Conservation (phyloP, 2,797 vertebrate species). For the Lophotriccus pileatus region DNA sequence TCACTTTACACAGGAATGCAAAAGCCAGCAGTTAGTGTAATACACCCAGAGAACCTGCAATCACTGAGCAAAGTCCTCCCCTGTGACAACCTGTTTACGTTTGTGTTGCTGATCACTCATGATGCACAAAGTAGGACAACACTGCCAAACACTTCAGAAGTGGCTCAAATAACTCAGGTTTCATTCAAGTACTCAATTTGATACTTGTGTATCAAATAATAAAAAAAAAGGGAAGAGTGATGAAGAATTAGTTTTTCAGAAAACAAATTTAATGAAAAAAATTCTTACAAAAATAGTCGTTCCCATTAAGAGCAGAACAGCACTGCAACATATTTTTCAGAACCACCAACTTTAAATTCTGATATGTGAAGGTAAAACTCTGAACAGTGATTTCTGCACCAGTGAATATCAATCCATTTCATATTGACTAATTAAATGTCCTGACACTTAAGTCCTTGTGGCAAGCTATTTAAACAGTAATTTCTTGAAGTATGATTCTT, state of each 20-base stretch:
- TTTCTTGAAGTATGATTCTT: slow-evolving; percentile 7
- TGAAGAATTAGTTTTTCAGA: not conserved
- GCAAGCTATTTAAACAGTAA: slow-evolving; percentile 34
- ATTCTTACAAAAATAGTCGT: not conserved
- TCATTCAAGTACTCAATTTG: not conserved
- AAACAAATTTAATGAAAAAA: not conserved
- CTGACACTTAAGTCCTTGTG: not conserved
- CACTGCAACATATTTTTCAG: not conserved
- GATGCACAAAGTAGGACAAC: not conserved
- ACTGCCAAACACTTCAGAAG: not conserved
- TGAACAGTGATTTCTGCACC: not conserved
- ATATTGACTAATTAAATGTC: slow-evolving; percentile 20
- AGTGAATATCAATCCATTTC: not conserved
- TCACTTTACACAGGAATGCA: not conserved
- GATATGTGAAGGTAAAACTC: not conserved
- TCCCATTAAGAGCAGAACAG: not conserved
- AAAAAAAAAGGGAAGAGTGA: not conserved
- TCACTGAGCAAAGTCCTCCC: not conserved
- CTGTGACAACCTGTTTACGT: not conserved
- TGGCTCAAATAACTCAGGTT: not conserved
- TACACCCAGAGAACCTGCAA: not conserved
- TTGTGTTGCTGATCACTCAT: not conserved
- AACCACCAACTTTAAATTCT: not conserved
- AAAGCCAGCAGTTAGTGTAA: not conserved
- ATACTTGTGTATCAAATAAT: not conserved